phyloP scores from a whole-genome alignment of 2,113 vertebrate genomes.

The Electrona antarctica region DNA sequence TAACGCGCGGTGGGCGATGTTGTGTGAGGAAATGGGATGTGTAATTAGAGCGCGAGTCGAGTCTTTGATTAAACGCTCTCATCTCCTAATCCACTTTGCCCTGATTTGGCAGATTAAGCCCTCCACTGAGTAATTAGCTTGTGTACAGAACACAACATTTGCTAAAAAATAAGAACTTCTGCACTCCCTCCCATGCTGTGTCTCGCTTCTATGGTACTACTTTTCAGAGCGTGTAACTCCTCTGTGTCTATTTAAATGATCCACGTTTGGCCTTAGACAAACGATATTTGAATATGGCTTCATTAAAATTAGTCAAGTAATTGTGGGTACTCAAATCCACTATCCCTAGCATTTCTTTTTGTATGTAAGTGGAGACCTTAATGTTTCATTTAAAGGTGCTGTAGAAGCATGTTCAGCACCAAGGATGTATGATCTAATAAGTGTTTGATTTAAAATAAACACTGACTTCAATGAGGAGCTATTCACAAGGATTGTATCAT shows the following conservation, averaged over 20 bases:
- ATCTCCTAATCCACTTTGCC: constrained; percentile 81
- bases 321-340: constrained; percentile 3
- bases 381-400: background rate
- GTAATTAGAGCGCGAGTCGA: constrained; percentile 72
- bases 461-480: too few species aligned
- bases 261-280: constrained; percentile 11
- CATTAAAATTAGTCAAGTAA: constrained; percentile 2
- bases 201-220: too few species aligned
- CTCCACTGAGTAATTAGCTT: constrained; percentile 74
- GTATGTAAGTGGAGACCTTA: background rate
- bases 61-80: constrained; percentile 76
- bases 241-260: constrained; percentile 13
- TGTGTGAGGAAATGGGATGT: constrained; percentile 72
- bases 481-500: too few species aligned
- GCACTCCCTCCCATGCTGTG: constrained; percentile 34
- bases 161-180: constrained; percentile 56
- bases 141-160: constrained; percentile 62
- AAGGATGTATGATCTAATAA: too few species aligned
- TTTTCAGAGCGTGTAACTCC: constrained; percentile 3
- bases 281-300: background rate
- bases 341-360: background rate
- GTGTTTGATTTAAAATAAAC: too few species aligned
- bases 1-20: constrained; percentile 59
- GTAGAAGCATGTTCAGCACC: background rate
- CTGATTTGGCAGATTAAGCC: constrained; percentile 76